Conservation (phyloP, 2,113 vertebrate species). For the Trematocara stigmaticum region DNA sequence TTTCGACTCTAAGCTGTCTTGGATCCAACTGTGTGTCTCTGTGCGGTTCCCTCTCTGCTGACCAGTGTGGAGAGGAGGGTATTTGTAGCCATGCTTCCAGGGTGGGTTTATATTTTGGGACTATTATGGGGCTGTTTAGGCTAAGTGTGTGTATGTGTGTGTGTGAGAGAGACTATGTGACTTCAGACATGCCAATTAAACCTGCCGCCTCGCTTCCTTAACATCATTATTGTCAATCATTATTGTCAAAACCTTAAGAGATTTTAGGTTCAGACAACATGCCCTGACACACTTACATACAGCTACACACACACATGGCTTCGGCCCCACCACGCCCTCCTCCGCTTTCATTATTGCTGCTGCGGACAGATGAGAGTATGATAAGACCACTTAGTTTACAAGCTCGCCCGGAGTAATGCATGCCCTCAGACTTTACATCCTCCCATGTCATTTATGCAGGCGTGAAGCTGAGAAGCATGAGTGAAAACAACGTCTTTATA, state of each 20-base stretch:
- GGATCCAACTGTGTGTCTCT: constrained; percentile 7
- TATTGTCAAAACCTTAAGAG: neutral
- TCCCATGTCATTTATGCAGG: neutral
- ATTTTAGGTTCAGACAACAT: constrained; percentile 23
- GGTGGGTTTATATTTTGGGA: constrained; percentile 75
- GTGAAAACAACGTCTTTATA: neutral
- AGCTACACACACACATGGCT: neutral
- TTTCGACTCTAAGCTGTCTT: neutral
- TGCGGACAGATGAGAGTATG: constrained; percentile 37
- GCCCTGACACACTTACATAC: constrained; percentile 18
- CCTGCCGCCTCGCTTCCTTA: constrained; percentile 21
- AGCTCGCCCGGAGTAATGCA: neutral
- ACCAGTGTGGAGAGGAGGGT: constrained; percentile 13
- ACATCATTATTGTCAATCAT: constrained; percentile 20
- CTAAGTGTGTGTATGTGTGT: constrained; percentile 24
- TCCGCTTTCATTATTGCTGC: constrained; percentile 1
- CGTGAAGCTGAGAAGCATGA: neutral
- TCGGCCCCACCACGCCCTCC: neutral
- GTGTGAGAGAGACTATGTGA: neutral
- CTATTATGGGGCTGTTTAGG: constrained; percentile 67
- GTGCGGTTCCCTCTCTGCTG: neutral
- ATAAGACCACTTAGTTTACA: constrained; percentile 47
- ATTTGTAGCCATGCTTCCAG: constrained; percentile 71
- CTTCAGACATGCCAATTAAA: constrained; percentile 52
- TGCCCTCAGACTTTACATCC: neutral